Evolutionary conservation across 2,888 invertebrate species (phyloP), one percentile per base, ranked within the genome.

Genomic region (Agrotis ipsilon): DNA sequence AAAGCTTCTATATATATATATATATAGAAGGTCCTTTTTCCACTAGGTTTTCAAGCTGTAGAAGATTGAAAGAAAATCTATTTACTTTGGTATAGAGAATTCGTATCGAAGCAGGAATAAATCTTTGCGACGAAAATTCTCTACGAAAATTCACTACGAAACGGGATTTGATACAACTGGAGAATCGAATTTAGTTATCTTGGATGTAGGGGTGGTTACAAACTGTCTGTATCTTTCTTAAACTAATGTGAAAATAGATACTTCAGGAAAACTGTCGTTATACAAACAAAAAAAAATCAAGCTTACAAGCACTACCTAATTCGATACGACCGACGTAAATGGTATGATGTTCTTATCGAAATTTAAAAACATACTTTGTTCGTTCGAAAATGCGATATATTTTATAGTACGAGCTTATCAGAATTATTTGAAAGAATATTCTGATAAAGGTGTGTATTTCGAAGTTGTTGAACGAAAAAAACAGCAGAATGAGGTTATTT

Each of bases 21-120:
- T n/a, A n/a, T 61, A 32, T 27, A 49, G 32, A 51, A 18, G 16
- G 55, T n/a, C 5, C 14, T 68, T 68, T 45, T 72, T n/a, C 19
- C 1, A 45, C 11, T 21, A 19, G 16, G 9, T 49, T 75, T 68
- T 43, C n/a, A 52, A 58, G 52, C 70, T 70, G 24, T 19, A 5
- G 21, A 32, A 52, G 16, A 59, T 54, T 68, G 68, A 57, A 61
- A 75, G 14, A 63, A 54, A 63, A 71, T 63, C 39, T 46, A 71
- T 58, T 70, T 75, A 70, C 32, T 63, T 19, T 32, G 48, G 19
- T 16, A 24, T 3, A 49, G 60, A 19, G 32, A 58, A 58, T 59
- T 54, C 48, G 43, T 46, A 49, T 61, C 21, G 39, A 59, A 72
- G 57, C 49, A 27, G 48, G 57, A 54, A 78, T 72, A 78, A 66